phyloP scores from a whole-genome alignment of 2,888 invertebrate species.

The Ischnus inquisitorius region DNA sequence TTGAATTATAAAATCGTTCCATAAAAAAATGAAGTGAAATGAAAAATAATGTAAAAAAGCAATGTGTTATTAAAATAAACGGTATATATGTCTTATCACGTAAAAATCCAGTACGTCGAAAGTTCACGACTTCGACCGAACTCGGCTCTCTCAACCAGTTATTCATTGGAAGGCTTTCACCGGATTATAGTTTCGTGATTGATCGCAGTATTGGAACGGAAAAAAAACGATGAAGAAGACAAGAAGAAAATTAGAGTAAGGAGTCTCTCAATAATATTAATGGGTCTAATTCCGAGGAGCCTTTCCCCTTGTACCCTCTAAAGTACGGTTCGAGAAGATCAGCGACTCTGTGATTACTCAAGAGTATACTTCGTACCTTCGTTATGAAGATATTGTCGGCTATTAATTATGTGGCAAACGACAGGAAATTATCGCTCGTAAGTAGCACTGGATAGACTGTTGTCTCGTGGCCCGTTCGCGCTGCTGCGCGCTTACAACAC shows the following conservation, averaged over 20 bases:
- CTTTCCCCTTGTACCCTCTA: neutral
- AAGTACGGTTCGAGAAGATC: slow-evolving; percentile 5
- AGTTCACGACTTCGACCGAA: neutral
- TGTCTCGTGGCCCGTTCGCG: neutral
- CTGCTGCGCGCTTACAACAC: neutral
- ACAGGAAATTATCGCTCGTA: slow-evolving; percentile 5
- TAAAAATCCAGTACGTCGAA: neutral
- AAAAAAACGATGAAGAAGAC: neutral
- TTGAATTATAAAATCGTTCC: too few relatives aligned
- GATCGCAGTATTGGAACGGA: neutral
- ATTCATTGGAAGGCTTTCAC: neutral
- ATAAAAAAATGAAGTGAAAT: too few relatives aligned
- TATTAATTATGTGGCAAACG: neutral
- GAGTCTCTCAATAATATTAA: slow-evolving; percentile 10
- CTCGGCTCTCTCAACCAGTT: neutral
- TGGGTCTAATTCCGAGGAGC: neutral
- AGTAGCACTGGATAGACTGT: neutral
- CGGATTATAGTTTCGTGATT: neutral
- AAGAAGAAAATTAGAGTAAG: neutral
- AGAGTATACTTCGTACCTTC: neutral
- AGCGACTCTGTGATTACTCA: neutral
- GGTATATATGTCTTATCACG: neutral
- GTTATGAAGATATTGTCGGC: neutral
- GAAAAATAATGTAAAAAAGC: too few relatives aligned
- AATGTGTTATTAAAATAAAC: too few relatives aligned